These are phyloP conservation scores for Bilobella aurantiaca DNA, from an alignment of 1,140 invertebrate species.

Conservation along the genomic window DNA sequence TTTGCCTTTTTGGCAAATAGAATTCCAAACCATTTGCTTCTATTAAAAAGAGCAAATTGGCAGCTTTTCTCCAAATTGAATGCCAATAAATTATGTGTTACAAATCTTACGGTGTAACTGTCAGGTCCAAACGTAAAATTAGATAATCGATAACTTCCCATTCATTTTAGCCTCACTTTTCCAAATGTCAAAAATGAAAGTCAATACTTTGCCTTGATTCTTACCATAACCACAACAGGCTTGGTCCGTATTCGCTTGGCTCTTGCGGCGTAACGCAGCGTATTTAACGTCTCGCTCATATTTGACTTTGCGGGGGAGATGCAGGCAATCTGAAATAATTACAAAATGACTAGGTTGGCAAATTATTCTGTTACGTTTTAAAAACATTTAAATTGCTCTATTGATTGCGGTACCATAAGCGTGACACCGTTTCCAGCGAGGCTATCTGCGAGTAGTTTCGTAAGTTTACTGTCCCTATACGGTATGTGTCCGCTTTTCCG, in stretches of 20 bases:
- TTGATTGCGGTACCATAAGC: constrained; percentile 57
- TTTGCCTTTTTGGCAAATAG: too few species aligned
- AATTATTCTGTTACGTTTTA: too few species aligned
- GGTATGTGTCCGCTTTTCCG: constrained; percentile 76
- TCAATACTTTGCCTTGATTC: too few species aligned
- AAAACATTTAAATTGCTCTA: not conserved
- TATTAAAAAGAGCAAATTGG: too few species aligned
- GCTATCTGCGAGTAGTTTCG: constrained; percentile 82
- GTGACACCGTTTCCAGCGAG: constrained; percentile 90
- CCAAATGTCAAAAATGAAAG: too few species aligned
- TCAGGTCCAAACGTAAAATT: too few species aligned
- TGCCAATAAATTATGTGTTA: too few species aligned
- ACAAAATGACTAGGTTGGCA: constrained; percentile 1
- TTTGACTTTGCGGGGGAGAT: constrained; percentile 77
- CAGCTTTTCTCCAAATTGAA: too few species aligned
- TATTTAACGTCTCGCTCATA: constrained; percentile 80
- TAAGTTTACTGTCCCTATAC: constrained; percentile 85
- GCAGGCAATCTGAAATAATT: constrained; percentile 68
- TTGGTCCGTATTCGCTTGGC: constrained; percentile 81
- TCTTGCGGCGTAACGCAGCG: constrained; percentile 72
- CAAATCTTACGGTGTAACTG: too few species aligned
- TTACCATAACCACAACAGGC: constrained; percentile 83
- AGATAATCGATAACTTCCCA: too few species aligned
- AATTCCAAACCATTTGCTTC: too few species aligned
- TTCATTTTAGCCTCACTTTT: too few species aligned